Conservation (phyloP, 2,113 vertebrate genomes). For the Scomber colias region DNA sequence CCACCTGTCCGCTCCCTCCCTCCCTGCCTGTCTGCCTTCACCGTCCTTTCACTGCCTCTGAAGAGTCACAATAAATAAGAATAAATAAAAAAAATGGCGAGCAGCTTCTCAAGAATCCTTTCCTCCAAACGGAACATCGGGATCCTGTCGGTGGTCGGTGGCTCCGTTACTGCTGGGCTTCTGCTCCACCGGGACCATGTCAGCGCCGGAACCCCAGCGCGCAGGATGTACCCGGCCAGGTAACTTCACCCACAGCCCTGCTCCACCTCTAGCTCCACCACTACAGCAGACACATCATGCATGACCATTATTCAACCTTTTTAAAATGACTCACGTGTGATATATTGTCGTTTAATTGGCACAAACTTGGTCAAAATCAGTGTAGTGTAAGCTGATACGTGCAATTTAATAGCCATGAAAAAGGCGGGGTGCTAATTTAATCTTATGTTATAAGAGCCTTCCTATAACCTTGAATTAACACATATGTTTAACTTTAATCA, state of each 20-base stretch:
- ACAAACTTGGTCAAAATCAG: no score
- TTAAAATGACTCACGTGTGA: no score
- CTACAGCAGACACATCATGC: no score
- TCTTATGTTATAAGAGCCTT: no score
- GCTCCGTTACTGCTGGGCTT: constrained; percentile 88
- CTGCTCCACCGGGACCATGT: constrained; percentile 89
- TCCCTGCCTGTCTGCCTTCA: neutral
- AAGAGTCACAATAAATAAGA: neutral
- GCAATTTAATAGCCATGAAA: neutral
- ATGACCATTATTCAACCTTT: no score
- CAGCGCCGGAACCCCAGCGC: constrained; percentile 82
- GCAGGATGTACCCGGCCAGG: constrained; percentile 93
- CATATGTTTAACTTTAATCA: neutral
- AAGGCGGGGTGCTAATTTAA: neutral
- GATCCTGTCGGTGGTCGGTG: constrained; percentile 90
- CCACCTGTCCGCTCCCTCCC: neutral
- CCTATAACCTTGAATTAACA: neutral
- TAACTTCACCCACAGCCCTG: constrained; percentile 47
- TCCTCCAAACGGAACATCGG: constrained; percentile 85
- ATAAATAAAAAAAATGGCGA: constrained; percentile 85
- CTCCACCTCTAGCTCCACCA: no score
- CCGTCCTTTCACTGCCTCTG: neutral
- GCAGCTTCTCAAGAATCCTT: constrained; percentile 89
- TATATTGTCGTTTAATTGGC: no score
- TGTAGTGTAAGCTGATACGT: no score